Percentiles rank a stretch among this genome's conserved stretches.
phyloP scores from a whole-genome alignment of 2,113 vertebrate species.

The Callaeas wilsoni region DNA sequence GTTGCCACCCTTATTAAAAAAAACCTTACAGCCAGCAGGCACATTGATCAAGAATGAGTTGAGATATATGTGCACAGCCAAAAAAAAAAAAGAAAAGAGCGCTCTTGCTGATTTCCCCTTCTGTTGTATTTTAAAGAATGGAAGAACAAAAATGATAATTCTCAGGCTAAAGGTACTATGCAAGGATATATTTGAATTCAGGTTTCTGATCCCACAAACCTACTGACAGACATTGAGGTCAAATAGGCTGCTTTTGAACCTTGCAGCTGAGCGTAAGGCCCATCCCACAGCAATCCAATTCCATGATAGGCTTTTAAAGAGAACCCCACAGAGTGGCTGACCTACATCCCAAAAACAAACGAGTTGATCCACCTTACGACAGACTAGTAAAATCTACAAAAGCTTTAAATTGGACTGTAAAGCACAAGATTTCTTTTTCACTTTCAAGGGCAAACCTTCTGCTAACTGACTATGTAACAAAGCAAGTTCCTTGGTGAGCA shows the following conservation, averaged over 20 bases:
- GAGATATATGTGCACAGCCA: neutral
- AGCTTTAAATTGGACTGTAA: neutral
- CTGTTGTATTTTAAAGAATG: neutral
- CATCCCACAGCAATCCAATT: neutral
- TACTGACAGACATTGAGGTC: neutral
- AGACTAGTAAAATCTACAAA: neutral
- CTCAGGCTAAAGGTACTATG: neutral
- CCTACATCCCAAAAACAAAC: neutral
- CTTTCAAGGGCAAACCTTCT: neutral
- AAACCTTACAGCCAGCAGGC: neutral
- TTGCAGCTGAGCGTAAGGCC: neutral
- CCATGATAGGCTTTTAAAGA: neutral
- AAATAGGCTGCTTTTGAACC: neutral
- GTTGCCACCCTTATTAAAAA: neutral
- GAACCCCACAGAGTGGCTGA: neutral
- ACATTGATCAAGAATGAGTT: neutral
- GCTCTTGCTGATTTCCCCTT: neutral
- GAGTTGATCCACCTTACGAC: neutral
- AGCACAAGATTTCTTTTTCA: neutral
- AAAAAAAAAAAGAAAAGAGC: accelerated
- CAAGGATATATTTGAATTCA: neutral
- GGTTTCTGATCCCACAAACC: neutral
- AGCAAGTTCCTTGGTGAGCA: neutral
- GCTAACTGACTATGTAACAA: neutral
- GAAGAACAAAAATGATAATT: neutral